Conservation (phyloP, 2,888 invertebrate genomes). For the Xanthia icteritia region DNA sequence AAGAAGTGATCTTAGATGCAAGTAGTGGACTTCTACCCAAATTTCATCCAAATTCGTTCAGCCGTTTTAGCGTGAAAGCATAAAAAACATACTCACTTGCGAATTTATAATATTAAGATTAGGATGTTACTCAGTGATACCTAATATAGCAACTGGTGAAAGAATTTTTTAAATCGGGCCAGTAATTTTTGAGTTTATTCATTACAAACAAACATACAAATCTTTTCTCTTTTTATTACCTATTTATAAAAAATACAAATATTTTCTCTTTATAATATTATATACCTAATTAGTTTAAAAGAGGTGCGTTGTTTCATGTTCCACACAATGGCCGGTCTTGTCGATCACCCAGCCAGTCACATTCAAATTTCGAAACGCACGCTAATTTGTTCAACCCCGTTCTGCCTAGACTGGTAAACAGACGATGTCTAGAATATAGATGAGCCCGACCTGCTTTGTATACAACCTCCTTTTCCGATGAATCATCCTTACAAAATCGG, state of each 20-base stretch:
- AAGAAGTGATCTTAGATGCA: not conserved
- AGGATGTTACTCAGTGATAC: too few relatives aligned
- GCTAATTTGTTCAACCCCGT: constrained; percentile 77
- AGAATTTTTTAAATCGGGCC: too few relatives aligned
- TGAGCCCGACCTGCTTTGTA: constrained; percentile 57
- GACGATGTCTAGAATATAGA: constrained; percentile 64
- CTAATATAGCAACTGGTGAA: too few relatives aligned
- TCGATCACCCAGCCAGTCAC: constrained; percentile 42
- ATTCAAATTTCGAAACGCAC: constrained; percentile 67
- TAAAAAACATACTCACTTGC: too few relatives aligned
- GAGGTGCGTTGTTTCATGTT: not conserved
- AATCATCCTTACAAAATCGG: constrained; percentile 57
- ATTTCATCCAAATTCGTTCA: too few relatives aligned
- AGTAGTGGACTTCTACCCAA: not conserved
- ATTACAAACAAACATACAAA: too few relatives aligned
- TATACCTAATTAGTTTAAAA: not conserved
- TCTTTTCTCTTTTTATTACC: too few relatives aligned
- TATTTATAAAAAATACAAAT: too few relatives aligned
- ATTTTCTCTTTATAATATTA: too few relatives aligned
- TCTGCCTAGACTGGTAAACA: constrained; percentile 65
- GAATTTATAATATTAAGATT: too few relatives aligned
- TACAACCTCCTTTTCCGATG: constrained; percentile 63
- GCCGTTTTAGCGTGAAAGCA: too few relatives aligned
- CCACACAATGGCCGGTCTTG: constrained; percentile 40
- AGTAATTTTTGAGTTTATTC: too few relatives aligned